These are phyloP conservation scores for Leucoma salicis DNA, from an alignment of 2,888 invertebrate species.

Conservation along the genomic window DNA sequence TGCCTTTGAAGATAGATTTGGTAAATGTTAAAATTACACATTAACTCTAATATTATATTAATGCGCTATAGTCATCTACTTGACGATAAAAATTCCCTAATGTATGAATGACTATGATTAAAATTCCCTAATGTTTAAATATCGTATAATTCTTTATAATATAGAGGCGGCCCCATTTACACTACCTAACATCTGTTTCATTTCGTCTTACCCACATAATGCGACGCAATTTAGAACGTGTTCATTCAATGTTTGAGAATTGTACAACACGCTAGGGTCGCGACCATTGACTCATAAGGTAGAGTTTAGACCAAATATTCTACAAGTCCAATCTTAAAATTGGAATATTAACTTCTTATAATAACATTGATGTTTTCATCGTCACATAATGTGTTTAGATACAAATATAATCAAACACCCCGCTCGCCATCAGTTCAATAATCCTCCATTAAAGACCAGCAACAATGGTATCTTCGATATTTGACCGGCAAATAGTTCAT, in stretches of 20 bases:
- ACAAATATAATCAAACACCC: too few relatives aligned
- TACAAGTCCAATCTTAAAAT: constrained; percentile 18
- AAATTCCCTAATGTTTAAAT: too few relatives aligned
- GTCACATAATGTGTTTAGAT: background rate
- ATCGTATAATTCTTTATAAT: constrained; percentile 57
- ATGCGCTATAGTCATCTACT: constrained; percentile 62
- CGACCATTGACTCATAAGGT: background rate
- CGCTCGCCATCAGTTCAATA: background rate
- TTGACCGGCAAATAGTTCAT: constrained; percentile 26
- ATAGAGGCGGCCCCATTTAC: constrained; percentile 77
- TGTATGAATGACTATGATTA: constrained; percentile 60
- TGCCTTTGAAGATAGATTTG: constrained; percentile 66
- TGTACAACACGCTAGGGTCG: background rate
- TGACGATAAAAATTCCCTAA: constrained; percentile 67
- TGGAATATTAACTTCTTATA: constrained; percentile 5
- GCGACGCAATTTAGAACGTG: constrained; percentile 3
- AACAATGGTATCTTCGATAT: constrained; percentile 20
- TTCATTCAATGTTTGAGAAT: too few relatives aligned
- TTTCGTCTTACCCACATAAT: constrained; percentile 11
- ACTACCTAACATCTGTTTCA: constrained; percentile 47
- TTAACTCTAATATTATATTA: constrained; percentile 56
- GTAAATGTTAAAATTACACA: constrained; percentile 64
- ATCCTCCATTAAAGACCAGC: constrained; percentile 19
- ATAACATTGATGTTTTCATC: background rate
- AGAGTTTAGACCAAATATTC: background rate